Percentiles rank a stretch among this genome's conserved stretches.
phyloP scores from a whole-genome alignment of 2,888 invertebrate species.

The Microctonus hyperodae region DNA sequence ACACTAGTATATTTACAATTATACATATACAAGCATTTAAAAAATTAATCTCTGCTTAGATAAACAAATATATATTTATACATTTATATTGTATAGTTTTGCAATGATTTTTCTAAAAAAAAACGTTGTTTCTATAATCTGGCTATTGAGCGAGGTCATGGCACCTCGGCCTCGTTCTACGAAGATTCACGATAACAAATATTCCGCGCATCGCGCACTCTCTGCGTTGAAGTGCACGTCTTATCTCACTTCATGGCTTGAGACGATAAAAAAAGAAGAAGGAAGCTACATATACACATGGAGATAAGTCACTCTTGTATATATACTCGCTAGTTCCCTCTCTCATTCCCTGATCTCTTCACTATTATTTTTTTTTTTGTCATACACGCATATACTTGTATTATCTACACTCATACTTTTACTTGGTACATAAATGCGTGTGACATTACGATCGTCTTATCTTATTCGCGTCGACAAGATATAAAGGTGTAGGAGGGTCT shows the following conservation, averaged over 20 bases:
- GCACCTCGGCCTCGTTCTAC: slow-evolving; percentile 30
- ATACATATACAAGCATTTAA: no score
- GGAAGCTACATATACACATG: slow-evolving; percentile 1
- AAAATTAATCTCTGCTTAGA: no score
- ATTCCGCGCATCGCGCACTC: slow-evolving; percentile 21
- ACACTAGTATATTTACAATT: no score
- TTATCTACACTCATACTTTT: background rate
- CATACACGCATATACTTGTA: background rate
- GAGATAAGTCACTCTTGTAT: slow-evolving; percentile 19
- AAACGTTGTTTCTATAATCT: slow-evolving; percentile 16
- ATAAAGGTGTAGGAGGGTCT: background rate
- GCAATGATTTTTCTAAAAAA: slow-evolving; percentile 9
- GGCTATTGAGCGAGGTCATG: slow-evolving; percentile 34
- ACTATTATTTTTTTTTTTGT: background rate
- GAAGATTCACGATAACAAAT: slow-evolving; percentile 35
- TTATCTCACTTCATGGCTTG: slow-evolving; percentile 28
- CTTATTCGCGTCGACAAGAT: background rate
- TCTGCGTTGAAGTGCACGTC: slow-evolving; percentile 28
- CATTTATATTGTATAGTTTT: background rate
- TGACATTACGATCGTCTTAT: slow-evolving; percentile 10
- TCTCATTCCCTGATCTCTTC: slow-evolving; percentile 11
- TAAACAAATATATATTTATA: background rate
- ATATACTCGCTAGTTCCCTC: slow-evolving; percentile 12
- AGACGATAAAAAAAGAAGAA: slow-evolving; percentile 20
- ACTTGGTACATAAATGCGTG: background rate